A percentile compares a stretch with the other conserved stretches of the same genome.
These are phyloP conservation scores for Chrysogorgia sp. DNA, from an alignment of 92 coral and sea anemone genomes.

Conservation along the genomic window DNA sequence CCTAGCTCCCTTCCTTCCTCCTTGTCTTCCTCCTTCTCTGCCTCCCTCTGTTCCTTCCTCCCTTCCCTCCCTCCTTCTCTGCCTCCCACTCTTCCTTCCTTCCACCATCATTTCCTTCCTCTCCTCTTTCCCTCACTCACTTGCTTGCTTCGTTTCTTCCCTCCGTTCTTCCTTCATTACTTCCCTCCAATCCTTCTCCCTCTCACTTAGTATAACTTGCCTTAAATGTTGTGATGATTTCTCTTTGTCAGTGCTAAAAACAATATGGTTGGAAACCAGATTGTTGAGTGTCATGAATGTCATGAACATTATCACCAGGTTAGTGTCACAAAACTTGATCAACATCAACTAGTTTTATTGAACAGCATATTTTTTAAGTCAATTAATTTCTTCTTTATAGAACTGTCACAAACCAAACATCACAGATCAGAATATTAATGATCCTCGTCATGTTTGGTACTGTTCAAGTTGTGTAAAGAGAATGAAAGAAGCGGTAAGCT, in stretches of 20 bases:
- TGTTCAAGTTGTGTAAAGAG: conserved; percentile 77
- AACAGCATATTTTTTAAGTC: background rate
- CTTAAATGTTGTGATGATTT: background rate
- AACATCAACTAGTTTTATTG: too few relatives aligned
- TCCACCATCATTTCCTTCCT: too few relatives aligned
- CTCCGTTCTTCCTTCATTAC: too few relatives aligned
- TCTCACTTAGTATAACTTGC: too few relatives aligned
- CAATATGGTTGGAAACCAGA: conserved; percentile 77
- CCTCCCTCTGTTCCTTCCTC: too few relatives aligned
- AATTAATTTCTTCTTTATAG: conserved; percentile 29
- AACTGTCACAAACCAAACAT: conserved; percentile 95
- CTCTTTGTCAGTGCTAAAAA: conserved; percentile 64
- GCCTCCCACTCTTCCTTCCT: too few relatives aligned
- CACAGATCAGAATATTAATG: conserved; percentile 92
- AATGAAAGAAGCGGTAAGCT: conserved; percentile 84
- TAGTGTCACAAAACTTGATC: background rate
- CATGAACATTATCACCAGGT: conserved; percentile 97
- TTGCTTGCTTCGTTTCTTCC: too few relatives aligned
- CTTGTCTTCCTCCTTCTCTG: too few relatives aligned
- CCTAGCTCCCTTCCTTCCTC: too few relatives aligned
- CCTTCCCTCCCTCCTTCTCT: too few relatives aligned
- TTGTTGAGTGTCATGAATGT: conserved; percentile 97
- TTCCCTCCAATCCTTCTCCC: too few relatives aligned
- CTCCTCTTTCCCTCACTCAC: too few relatives aligned
- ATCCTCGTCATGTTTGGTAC: conserved; percentile 93